Percentiles rank a stretch among this genome's conserved stretches.
phyloP scores from a whole-genome alignment of 2,888 invertebrate genomes.

The Aphidoletes aphidimyza region DNA sequence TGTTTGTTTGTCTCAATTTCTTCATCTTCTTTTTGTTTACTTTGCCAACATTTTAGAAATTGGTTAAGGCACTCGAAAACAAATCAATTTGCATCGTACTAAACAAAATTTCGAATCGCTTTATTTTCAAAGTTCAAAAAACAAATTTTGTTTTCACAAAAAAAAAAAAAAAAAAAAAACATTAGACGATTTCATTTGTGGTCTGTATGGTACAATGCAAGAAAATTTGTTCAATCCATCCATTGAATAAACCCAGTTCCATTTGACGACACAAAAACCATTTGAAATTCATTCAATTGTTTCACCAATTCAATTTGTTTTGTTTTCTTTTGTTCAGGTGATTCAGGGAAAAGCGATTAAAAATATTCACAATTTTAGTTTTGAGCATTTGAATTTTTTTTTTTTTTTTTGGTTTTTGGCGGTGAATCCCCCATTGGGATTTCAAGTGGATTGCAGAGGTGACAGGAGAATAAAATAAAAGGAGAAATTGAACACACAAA shows the following conservation, averaged over 20 bases:
- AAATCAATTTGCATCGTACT: neutral
- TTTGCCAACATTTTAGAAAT: constrained; percentile 38
- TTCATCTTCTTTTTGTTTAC: neutral
- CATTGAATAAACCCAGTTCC: constrained; percentile 40
- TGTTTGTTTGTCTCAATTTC: too few species aligned
- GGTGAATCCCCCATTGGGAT: too few species aligned
- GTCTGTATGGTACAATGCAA: neutral
- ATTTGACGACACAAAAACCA: neutral
- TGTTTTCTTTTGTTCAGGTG: too few species aligned
- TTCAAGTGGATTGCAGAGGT: too few species aligned
- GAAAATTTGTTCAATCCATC: constrained; percentile 35
- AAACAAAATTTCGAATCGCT: constrained; percentile 18
- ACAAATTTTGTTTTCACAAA: too few species aligned
- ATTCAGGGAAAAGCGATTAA: too few species aligned
- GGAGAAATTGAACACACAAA: too few species aligned
- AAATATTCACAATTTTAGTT: too few species aligned
- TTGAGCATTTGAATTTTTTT: too few species aligned
- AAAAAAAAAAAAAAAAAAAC: neutral
- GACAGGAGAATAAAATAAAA: too few species aligned
- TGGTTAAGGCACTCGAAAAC: constrained; percentile 32
- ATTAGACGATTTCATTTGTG: neutral
- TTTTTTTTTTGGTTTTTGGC: too few species aligned
- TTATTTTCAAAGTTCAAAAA: too few species aligned
- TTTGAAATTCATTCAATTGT: neutral
- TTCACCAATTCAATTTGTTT: neutral